Base-by-base conservation (phyloP, 2,888 invertebrate species). In the Mallateleia sp. region DNA sequence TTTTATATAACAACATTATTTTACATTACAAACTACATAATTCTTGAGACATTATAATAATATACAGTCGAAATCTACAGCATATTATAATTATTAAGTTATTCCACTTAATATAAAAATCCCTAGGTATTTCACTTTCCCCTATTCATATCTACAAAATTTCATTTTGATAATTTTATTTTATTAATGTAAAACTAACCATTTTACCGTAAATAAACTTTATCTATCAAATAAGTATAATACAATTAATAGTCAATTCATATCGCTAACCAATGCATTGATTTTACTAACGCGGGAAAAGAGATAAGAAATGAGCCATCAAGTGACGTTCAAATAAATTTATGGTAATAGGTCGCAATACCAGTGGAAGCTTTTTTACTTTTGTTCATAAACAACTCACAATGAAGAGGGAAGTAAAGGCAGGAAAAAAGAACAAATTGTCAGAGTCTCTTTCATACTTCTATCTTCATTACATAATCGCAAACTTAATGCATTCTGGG, bases 331-430 rank as follows among this genome's bases (percentile, higher is more conserved):
- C 34, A 32, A 54, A 45, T 75, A 54, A 62, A 66, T 50, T 64
- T 54, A 66, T 32, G 66, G 56, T 58, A 66, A 67, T 66, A 67
- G 32, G 22, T 66, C 38, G 60, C 11, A 34, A 22, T 32, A 42
- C 52, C n/a, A 52, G 20, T 66, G 42, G 77, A 62, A 45, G 47
- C 24, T 67, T 78, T 56, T 58, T 28, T 24, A 58, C 64, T 77
- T 50, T 66, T 56, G 38, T 77, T 56, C 64, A 47, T 34, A 78
- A 78, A 82, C 72, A 78, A 74, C 75, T 75, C 32, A 32, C 54
- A 24, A 24, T 25, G 45, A 67, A 54, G 32, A 67, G 38, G 56
- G 77, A 77, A 75, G 62, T 50, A 69, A 67, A 47, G 52, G 47
- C 24, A 15, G 22, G 58, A 18, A 58, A 66, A 74, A 58, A 54